A percentile compares a stretch with the other conserved stretches of the same genome.
Evolutionary conservation across 2,888 invertebrate genomes (phyloP).

Genomic region (Lasiommata megera): DNA sequence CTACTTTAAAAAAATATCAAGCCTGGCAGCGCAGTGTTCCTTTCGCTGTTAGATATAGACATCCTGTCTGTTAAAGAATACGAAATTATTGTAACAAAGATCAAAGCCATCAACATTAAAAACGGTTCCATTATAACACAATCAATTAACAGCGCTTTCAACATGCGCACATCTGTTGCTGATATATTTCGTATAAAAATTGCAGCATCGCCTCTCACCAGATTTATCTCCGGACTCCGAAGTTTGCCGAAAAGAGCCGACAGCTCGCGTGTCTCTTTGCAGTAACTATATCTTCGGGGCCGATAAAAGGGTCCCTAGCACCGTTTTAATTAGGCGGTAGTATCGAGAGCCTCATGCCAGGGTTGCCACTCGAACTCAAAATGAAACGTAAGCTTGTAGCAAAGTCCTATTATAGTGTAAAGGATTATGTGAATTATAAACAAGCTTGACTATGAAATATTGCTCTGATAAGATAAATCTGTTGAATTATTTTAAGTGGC

Average conservation of each 20-base stretch:
- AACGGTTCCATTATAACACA: constrained; percentile 23
- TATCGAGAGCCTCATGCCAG: constrained; percentile 56
- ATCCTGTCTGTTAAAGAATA: neutral
- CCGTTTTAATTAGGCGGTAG: constrained; percentile 77
- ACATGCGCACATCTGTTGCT: constrained; percentile 34
- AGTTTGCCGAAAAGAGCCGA: constrained; percentile 45
- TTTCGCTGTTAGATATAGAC: no score
- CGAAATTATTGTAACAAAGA: constrained; percentile 5
- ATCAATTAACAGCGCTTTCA: constrained; percentile 32
- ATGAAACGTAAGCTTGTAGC: no score
- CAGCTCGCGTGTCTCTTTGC: constrained; percentile 69
- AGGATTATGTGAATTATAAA: no score
- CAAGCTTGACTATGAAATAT: no score
- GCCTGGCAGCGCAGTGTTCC: no score
- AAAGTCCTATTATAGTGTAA: no score
- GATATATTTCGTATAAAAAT: constrained; percentile 36
- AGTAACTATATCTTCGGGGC: constrained; percentile 69
- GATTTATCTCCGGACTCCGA: constrained; percentile 34
- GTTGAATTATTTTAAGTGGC: no score
- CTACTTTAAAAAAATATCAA: no score
- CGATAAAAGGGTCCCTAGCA: constrained; percentile 73
- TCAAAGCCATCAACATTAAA: constrained; percentile 7
- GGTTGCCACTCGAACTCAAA: constrained; percentile 45
- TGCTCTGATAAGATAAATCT: no score
- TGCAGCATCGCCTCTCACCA: constrained; percentile 37